These are phyloP conservation scores for Porites divaricata DNA, from an alignment of 92 coral and sea anemone genomes.

Conservation along the genomic window DNA sequence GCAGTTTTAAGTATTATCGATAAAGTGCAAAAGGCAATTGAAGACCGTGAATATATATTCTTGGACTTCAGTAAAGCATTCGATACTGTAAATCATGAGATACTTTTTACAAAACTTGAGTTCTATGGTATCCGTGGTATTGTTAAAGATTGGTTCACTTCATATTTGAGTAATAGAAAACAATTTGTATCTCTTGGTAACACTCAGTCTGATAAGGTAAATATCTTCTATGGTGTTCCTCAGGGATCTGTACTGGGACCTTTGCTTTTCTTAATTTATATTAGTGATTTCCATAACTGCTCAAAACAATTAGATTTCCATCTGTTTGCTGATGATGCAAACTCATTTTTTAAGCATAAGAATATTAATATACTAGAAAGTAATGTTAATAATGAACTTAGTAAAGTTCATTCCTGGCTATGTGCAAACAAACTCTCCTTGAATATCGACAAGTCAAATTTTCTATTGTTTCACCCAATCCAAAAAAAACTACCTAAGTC, in stretches of 20 bases:
- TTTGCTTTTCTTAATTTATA: neutral
- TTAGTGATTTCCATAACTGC: neutral
- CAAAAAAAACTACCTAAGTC: neutral
- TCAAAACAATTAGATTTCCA: neutral
- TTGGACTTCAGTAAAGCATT: constrained; percentile 31
- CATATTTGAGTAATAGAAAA: neutral
- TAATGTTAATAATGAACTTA: neutral
- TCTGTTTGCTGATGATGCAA: constrained; percentile 36
- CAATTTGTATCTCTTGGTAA: neutral
- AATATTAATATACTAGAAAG: neutral
- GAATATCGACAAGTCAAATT: neutral
- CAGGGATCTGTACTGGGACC: neutral
- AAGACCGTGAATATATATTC: neutral
- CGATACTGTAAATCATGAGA: constrained; percentile 27
- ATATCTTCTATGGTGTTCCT: neutral
- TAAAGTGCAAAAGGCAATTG: neutral
- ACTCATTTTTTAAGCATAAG: constrained; percentile 15
- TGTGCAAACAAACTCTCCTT: neutral
- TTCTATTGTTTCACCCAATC: neutral
- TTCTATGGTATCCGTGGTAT: constrained; percentile 26
- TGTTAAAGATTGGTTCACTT: constrained; percentile 9
- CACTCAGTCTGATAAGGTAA: neutral
- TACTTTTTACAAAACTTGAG: constrained; percentile 10
- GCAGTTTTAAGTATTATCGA: too few relatives aligned
- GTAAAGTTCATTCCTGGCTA: neutral